Evolutionary conservation across 2,888 invertebrate genomes (phyloP).

Genomic region (Phania funesta): DNA sequence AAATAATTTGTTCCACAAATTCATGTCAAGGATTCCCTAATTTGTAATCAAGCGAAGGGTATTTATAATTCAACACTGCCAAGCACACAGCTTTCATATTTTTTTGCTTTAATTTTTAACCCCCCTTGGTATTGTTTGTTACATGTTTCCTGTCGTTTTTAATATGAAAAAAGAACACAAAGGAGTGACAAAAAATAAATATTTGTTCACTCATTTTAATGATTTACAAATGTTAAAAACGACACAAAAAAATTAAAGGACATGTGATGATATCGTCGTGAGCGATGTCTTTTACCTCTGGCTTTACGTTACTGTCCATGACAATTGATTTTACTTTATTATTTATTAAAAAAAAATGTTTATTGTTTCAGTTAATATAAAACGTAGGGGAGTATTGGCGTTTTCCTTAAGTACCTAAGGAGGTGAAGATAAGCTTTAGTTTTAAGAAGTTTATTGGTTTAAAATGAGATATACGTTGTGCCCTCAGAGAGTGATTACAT

Average conservation of each 20-base stretch:
- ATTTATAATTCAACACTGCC: neutral
- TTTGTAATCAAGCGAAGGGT: neutral
- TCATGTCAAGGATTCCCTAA: no score
- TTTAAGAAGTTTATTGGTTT: no score
- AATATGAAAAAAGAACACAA: neutral
- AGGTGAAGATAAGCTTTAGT: no score
- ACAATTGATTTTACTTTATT: conserved; percentile 49
- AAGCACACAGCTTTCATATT: neutral
- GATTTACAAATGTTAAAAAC: conserved; percentile 39
- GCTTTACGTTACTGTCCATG: conserved; percentile 30
- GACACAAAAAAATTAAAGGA: conserved; percentile 24
- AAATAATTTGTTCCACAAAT: no score
- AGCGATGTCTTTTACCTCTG: conserved; percentile 26
- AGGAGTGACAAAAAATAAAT: neutral
- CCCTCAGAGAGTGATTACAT: no score
- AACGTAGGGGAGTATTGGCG: neutral
- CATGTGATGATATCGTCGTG: neutral
- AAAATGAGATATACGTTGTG: no score
- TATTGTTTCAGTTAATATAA: neutral
- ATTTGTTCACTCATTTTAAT: conserved; percentile 34
- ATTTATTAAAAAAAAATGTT: neutral
- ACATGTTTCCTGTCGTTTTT: conserved; percentile 51
- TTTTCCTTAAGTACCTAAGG: neutral
- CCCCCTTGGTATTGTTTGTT: conserved; percentile 54
- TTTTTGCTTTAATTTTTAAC: neutral